Conservation (phyloP, 2,797 vertebrate species). For the Neomorphus geoffroyi region DNA sequence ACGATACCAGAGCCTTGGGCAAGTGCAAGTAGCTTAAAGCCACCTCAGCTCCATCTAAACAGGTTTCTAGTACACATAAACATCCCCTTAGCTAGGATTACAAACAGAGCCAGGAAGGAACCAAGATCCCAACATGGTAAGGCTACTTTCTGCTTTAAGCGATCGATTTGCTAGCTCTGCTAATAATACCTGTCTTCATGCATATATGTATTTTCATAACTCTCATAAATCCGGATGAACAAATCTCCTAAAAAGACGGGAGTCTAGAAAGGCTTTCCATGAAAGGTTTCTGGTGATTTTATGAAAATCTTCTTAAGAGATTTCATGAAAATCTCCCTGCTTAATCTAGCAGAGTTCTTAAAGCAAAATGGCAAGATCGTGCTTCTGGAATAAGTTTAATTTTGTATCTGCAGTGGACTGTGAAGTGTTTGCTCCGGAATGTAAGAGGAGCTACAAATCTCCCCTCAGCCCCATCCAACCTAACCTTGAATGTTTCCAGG, state of each 20-base stretch:
- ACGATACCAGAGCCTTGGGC: background rate
- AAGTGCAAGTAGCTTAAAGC: background rate
- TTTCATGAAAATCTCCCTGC: background rate
- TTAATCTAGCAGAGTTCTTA: background rate
- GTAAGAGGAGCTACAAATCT: background rate
- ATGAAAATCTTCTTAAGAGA: slow-evolving; percentile 1
- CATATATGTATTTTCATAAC: background rate
- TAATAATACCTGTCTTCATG: background rate
- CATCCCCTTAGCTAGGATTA: background rate
- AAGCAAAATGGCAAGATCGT: background rate
- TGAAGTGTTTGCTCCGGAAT: background rate
- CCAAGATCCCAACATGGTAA: background rate
- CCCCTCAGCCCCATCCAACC: background rate
- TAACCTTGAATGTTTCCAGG: background rate
- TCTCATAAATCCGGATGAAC: background rate
- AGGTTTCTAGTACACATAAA: background rate
- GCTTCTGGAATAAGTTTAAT: background rate
- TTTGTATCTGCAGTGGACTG: background rate
- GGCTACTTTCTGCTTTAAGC: background rate
- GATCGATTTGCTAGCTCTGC: background rate
- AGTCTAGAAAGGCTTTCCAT: background rate
- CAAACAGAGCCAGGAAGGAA: background rate
- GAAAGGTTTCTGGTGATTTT: background rate
- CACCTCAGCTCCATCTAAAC: background rate
- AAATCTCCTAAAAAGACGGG: background rate